Evolutionary conservation across 2,888 invertebrate genomes (phyloP).

Genomic region (Drosophila lutescens): DNA sequence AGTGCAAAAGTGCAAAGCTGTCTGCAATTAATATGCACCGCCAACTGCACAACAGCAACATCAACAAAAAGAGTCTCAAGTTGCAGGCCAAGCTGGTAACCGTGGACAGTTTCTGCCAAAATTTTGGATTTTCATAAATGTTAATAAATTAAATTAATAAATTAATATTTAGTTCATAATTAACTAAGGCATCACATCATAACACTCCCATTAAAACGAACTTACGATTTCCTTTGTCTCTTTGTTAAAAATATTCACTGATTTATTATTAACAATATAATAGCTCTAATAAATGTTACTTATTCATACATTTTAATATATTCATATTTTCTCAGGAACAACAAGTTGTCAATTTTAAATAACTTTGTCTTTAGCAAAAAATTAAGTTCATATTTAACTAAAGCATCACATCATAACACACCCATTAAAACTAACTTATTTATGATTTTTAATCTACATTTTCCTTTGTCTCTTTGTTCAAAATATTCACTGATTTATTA

Average conservation of each 20-base stretch:
- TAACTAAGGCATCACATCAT: too few species aligned
- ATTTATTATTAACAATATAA: neutral
- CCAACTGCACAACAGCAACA: slow-evolving; percentile 21
- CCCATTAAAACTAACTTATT: neutral
- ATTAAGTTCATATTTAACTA: too few species aligned
- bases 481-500: neutral
- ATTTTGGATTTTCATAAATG: too few species aligned
- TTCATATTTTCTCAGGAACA: too few species aligned
- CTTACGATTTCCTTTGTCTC: neutral
- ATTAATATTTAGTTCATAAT: neutral
- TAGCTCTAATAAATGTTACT: too few species aligned
- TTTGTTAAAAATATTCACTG: neutral
- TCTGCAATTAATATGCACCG: slow-evolving; percentile 44
- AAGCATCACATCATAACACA: neutral
- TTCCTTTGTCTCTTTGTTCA: neutral
- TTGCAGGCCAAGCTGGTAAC: slow-evolving; percentile 17
- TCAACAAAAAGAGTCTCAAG: slow-evolving; percentile 27
- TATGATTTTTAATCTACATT: neutral
- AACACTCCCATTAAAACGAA: neutral
- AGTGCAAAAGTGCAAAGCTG: slow-evolving; percentile 44
- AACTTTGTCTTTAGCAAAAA: too few species aligned
- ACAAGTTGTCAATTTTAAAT: too few species aligned
- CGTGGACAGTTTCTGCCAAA: slow-evolving; percentile 5
- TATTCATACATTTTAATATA: too few species aligned
- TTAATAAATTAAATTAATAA: neutral